Evolutionary conservation across 92 coral and sea anemone species (phyloP).

Genomic region (Scolanthus callimorphus): DNA sequence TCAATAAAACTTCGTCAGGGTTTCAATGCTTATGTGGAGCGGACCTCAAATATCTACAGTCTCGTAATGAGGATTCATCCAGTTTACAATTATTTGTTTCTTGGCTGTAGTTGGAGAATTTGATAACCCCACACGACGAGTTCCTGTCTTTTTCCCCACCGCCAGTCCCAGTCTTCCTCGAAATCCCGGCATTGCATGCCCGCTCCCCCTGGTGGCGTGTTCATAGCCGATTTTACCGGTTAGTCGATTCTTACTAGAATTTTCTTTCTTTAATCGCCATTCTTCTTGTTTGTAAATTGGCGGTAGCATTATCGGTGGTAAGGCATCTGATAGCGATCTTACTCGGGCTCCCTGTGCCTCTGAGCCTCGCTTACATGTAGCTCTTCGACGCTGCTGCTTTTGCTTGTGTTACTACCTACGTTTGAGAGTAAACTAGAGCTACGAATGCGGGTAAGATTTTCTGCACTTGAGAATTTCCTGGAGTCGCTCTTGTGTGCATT

Average conservation of each 20-base stretch:
- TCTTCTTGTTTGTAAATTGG: constrained; percentile 9
- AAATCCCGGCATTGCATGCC: no score
- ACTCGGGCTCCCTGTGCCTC: constrained; percentile 2
- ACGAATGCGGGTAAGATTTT: background rate
- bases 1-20: no score
- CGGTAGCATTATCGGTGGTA: constrained; percentile 19
- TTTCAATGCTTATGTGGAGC: no score
- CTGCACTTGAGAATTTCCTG: background rate
- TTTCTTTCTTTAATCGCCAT: background rate
- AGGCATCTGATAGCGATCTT: constrained; percentile 12
- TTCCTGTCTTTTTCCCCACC: no score
- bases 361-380: background rate
- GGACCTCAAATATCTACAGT: background rate
- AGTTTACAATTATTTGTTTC: no score
- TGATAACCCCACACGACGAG: no score
- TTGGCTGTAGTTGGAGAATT: no score
- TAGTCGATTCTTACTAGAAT: no score
- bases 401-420: constrained; percentile 4
- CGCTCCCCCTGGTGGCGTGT: background rate
- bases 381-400: background rate
- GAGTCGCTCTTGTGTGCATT: background rate
- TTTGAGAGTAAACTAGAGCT: background rate
- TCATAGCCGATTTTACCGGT: no score
- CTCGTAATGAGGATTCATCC: no score
- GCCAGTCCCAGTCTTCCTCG: background rate